Conservation (phyloP, 2,888 invertebrate genomes). For the Pecten maximus region DNA sequence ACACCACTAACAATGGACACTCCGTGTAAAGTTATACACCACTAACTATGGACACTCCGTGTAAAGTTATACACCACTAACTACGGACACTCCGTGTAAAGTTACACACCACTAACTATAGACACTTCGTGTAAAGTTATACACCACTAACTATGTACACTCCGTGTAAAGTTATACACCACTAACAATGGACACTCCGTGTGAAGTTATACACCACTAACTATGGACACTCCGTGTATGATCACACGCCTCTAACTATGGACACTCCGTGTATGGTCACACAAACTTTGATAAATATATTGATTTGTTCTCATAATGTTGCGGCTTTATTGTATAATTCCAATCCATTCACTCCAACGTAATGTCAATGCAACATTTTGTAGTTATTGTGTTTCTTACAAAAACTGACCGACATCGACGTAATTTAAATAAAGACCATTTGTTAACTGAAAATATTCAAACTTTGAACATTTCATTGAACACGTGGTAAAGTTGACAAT, state of each 20-base stretch:
- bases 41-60: background rate
- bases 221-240: background rate
- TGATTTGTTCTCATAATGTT: too few relatives aligned
- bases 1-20: background rate
- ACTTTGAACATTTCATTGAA: background rate
- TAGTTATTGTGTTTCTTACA: background rate
- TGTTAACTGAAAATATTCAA: background rate
- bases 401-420: background rate
- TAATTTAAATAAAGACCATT: background rate
- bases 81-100: background rate
- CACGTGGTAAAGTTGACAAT: conserved; percentile 22
- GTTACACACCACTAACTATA: background rate
- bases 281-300: too few relatives aligned
- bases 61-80: background rate
- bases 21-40: background rate
- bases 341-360: background rate
- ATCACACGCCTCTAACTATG: too few relatives aligned
- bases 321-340: background rate
- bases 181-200: too few relatives aligned
- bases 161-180: background rate
- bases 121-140: background rate
- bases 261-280: too few relatives aligned
- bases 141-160: background rate
- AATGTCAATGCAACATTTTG: background rate
- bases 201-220: background rate